phyloP scores from a whole-genome alignment of 2,888 invertebrate species.

The Dicroscelio sp. region DNA sequence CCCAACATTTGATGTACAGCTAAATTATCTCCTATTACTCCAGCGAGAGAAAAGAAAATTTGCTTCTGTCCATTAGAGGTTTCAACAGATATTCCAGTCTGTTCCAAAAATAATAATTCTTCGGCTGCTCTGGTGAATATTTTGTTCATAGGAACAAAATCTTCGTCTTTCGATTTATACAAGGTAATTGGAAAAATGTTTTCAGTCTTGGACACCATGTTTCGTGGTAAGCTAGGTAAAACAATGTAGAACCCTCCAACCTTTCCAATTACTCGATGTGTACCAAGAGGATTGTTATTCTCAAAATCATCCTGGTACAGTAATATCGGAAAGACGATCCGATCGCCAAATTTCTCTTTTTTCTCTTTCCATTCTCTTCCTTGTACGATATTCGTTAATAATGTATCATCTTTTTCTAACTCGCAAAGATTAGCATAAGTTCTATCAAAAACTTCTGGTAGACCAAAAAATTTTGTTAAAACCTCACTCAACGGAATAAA shows the following conservation, averaged over 20 bases:
- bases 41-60: slow-evolving; percentile 42
- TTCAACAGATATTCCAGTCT: slow-evolving; percentile 41
- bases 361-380: too few species aligned
- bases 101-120: slow-evolving; percentile 50
- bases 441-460: slow-evolving; percentile 56
- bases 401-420: not conserved
- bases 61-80: slow-evolving; percentile 16
- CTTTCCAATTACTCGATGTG: slow-evolving; percentile 54
- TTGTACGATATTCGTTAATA: slow-evolving; percentile 34
- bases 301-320: too few species aligned
- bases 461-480: slow-evolving; percentile 70
- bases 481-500: too few species aligned
- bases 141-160: slow-evolving; percentile 48
- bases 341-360: too few species aligned
- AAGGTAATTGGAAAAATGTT: slow-evolving; percentile 57
- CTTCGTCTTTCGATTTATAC: slow-evolving; percentile 56
- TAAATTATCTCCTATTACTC: too few species aligned
- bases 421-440: slow-evolving; percentile 23
- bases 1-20: slow-evolving; percentile 49
- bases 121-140: slow-evolving; percentile 49
- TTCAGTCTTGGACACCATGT: slow-evolving; percentile 64
- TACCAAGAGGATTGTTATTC: slow-evolving; percentile 44
- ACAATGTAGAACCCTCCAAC: slow-evolving; percentile 72
- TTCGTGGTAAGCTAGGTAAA: slow-evolving; percentile 74
- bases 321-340: not conserved